phyloP scores from a whole-genome alignment of 2,113 vertebrate genomes.

The Coryphaenoides rupestris region DNA sequence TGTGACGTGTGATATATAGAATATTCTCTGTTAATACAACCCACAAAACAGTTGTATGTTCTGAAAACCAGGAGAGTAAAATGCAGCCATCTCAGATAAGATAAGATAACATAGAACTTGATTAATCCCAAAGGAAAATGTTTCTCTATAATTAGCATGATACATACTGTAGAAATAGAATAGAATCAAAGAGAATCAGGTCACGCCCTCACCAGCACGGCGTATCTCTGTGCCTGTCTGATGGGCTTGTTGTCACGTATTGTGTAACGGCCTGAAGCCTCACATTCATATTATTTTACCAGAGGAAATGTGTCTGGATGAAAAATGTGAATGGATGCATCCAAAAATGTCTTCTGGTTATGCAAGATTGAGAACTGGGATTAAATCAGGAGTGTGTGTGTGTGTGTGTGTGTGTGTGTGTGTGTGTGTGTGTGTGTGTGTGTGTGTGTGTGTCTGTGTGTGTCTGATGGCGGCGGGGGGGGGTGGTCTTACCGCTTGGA shows the following conservation, averaged over 20 bases:
- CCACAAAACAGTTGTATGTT: no score
- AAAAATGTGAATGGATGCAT: neutral
- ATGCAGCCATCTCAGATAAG: no score
- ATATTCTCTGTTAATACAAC: no score
- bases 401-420: no score
- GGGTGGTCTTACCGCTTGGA: slow-evolving; percentile 78
- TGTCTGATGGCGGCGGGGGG: no score
- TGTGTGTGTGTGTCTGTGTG: no score
- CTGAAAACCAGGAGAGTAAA: no score
- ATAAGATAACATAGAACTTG: no score
- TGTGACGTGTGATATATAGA: no score
- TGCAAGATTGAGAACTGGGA: neutral
- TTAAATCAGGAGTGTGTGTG: slow-evolving; percentile 10
- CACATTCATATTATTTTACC: slow-evolving; percentile 25
- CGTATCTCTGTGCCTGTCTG: slow-evolving; percentile 51
- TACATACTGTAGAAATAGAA: neutral
- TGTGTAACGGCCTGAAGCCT: slow-evolving; percentile 47
- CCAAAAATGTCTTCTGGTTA: slow-evolving; percentile 12
- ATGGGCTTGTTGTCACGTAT: slow-evolving; percentile 33
- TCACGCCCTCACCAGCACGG: slow-evolving; percentile 23
- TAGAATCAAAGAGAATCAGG: slow-evolving; percentile 28
- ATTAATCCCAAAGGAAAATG: no score
- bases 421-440: no score
- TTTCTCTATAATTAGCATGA: no score
- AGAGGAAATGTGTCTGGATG: slow-evolving; percentile 5